Evolutionary conservation across 2,888 invertebrate genomes (phyloP), one percentile per base, ranked within the genome.

Genomic region (Macrophya alboannulata): DNA sequence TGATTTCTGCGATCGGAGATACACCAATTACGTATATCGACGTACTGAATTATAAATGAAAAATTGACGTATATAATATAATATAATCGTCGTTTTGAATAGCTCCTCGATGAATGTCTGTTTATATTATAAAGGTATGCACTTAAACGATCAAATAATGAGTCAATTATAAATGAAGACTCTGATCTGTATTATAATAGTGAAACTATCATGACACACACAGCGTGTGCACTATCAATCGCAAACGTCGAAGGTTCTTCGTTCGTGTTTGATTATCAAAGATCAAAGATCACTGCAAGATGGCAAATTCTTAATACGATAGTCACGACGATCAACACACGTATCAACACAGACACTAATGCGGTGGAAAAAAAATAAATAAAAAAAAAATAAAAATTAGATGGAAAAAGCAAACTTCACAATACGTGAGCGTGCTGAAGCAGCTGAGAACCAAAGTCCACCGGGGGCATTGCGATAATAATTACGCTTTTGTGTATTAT

Each of bases 261-360:
- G 72, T 43, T 74, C 25, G 72, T 0, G 72, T 74, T 45, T 74
- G 72, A 45, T 74, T 74, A 74, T 74, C 72, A 45, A 21, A 25
- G 72, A 45, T 74, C 72, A 74, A 74, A 74, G 72, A 74, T 74
- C 72, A 74, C 72, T 25, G 72, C 45, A 74, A 74, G 72, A 74
- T 74, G 43, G 72, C 45, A 43, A 21, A 45, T 43, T 74, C 45
- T 45, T 9, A 45, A 74, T 74, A 45, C 0, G 72, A 62, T 40
- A 71, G 71, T 40, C 37, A 40, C 40, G 71, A 40, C 25, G 37
- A 37, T 71, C 40, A 17, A 71, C 40, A n/a, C 71, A 37, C 37
- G n/a, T 25, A 71, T 40, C 71, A 12, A 62, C 12, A 62, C 12
- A 9, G 62, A 25, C 9, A 62, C 62, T 25, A 12, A 25, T 21